phyloP scores from a whole-genome alignment of 1,140 invertebrate species.

The Popillia japonica region DNA sequence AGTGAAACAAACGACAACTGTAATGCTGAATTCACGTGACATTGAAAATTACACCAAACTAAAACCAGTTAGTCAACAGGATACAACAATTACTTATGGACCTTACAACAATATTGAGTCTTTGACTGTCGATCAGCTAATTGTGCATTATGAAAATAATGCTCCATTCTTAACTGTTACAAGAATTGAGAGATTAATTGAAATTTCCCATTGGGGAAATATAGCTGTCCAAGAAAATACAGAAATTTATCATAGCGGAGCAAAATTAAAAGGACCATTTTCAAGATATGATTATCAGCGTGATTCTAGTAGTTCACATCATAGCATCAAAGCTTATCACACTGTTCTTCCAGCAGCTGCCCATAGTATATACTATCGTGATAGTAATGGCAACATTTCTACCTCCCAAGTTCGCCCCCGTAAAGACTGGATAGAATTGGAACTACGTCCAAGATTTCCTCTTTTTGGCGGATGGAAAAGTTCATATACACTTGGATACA shows the following conservation, averaged over 20 bases:
- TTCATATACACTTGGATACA: constrained; percentile 96
- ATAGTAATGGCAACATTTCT: constrained; percentile 99
- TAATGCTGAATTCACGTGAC: constrained; percentile 61
- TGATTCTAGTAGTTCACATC: constrained; percentile 82
- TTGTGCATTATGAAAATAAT: constrained; percentile 96
- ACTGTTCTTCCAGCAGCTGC: constrained; percentile 89
- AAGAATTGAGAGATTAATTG: constrained; percentile 83
- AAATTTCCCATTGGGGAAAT: constrained; percentile 99
- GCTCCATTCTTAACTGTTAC: constrained; percentile 93
- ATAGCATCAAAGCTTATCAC: constrained; percentile 92
- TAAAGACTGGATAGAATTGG: constrained; percentile 93
- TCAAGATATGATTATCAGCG: constrained; percentile 95
- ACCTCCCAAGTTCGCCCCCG: constrained; percentile 90
- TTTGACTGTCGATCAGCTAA: constrained; percentile 67
- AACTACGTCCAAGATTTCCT: constrained; percentile 94
- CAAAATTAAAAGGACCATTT: constrained; percentile 92
- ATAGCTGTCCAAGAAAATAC: constrained; percentile 96
- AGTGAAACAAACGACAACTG: constrained; percentile 79
- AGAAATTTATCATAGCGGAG: constrained; percentile 91
- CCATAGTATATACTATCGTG: constrained; percentile 63
- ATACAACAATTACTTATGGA: constrained; percentile 85
- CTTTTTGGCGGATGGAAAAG: constrained; percentile 99
- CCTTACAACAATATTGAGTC: constrained; percentile 79
- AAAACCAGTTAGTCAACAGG: constrained; percentile 82
- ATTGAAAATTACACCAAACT: constrained; percentile 88